phyloP scores from a whole-genome alignment of 2,113 vertebrate genomes.

The Scopus umbretta region DNA sequence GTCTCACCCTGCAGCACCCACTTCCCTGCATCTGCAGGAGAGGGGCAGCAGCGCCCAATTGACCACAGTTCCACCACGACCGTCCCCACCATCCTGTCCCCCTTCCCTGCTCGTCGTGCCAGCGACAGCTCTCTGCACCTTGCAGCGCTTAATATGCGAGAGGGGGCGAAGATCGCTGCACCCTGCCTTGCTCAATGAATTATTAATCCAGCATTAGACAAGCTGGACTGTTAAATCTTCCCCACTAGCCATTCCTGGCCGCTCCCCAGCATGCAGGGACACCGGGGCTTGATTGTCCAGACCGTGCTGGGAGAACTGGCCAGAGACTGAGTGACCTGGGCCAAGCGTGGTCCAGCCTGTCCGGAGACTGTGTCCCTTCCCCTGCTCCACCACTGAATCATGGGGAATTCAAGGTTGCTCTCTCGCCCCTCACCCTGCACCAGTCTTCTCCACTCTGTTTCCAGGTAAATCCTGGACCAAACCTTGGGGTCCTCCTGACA shows the following conservation, averaged over 20 bases:
- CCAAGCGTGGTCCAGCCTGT: accelerated
- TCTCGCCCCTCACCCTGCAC: neutral
- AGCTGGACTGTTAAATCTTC: neutral
- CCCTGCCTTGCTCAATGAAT: neutral
- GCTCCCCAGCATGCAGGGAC: neutral
- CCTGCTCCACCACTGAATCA: accelerated
- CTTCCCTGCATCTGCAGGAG: neutral
- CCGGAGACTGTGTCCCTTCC: neutral
- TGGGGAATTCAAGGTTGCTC: accelerated
- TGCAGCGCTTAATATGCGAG: neutral
- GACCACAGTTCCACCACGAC: neutral
- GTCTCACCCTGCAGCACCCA: accelerated
- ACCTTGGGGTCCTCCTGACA: neutral
- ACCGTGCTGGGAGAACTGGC: neutral
- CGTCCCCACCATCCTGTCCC: accelerated
- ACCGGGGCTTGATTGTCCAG: neutral
- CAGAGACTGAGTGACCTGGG: neutral
- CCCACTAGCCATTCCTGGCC: neutral
- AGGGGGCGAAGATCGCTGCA: neutral
- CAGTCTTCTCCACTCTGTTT: neutral
- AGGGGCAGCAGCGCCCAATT: neutral
- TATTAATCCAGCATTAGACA: neutral
- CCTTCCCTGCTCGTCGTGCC: neutral
- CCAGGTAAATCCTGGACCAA: neutral
- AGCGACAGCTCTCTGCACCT: neutral